These are phyloP conservation scores for Masticophis lateralis DNA, from an alignment of 2,797 vertebrate genomes.

Conservation along the genomic window DNA sequence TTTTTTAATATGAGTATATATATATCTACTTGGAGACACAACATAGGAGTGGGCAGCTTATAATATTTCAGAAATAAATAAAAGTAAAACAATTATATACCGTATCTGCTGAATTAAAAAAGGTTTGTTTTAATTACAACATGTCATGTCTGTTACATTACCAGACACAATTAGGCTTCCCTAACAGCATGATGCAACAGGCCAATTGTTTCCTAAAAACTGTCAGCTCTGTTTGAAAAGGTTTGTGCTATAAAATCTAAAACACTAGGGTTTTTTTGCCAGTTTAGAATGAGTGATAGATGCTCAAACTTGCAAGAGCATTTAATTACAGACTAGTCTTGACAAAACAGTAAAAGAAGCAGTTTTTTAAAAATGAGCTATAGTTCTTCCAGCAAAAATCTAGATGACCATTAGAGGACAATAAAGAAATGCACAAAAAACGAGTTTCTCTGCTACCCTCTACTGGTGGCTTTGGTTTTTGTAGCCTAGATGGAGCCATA, in stretches of 20 bases:
- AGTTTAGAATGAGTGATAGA: neutral
- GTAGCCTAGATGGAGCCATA: neutral
- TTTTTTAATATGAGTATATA: neutral
- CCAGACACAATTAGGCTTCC: neutral
- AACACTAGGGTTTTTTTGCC: neutral
- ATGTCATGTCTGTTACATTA: neutral
- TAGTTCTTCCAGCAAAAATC: neutral
- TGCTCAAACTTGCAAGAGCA: neutral
- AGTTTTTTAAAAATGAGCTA: fast-evolving
- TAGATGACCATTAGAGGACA: neutral
- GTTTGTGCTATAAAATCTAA: neutral
- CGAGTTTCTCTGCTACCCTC: neutral
- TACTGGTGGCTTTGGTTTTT: neutral
- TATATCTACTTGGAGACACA: neutral
- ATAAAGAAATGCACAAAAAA: neutral
- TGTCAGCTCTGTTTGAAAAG: neutral
- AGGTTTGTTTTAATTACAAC: neutral
- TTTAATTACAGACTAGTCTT: neutral
- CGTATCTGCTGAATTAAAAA: neutral
- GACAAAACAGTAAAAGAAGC: neutral
- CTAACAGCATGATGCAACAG: neutral
- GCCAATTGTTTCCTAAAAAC: neutral
- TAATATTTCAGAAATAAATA: neutral
- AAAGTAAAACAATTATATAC: neutral
- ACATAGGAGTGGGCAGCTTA: neutral